Conservation (phyloP, 2,113 vertebrate genomes). For the Sprattus sprattus region DNA sequence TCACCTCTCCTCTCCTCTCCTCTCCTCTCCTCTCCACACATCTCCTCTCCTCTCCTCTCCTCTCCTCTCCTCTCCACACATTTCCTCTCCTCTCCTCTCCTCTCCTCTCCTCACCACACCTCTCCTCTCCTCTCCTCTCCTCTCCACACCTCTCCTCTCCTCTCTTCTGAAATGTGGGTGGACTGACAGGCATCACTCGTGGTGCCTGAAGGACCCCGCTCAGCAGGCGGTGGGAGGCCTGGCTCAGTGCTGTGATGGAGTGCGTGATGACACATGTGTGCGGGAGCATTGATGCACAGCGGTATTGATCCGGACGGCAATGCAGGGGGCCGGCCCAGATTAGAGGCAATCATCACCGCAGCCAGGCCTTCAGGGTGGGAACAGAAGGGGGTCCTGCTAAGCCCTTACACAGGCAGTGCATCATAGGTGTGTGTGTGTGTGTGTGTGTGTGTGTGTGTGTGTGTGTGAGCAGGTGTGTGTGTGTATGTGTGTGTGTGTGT, state of each 20-base stretch:
- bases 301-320: conserved; percentile 61
- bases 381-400: conserved; percentile 62
- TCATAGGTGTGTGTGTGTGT: neutral
- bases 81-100: neutral
- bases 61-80: neutral
- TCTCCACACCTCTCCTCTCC: neutral
- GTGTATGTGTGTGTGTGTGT: conserved; percentile 21
- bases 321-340: conserved; percentile 53
- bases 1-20: neutral
- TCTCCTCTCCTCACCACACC: neutral
- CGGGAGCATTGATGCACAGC: conserved; percentile 51
- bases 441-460: conserved; percentile 25
- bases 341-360: conserved; percentile 59
- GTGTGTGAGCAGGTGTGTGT: neutral
- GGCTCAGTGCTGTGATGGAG: conserved; percentile 53
- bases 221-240: conserved; percentile 21
- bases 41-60: neutral
- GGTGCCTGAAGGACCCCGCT: conserved; percentile 19
- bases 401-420: conserved; percentile 42
- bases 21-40: neutral
- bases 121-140: neutral
- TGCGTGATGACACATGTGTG: conserved; percentile 59
- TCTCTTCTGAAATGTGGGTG: conserved; percentile 11
- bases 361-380: conserved; percentile 56
- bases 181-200: conserved; percentile 56